phyloP scores from a whole-genome alignment of 2,113 vertebrate species.

The Calyptommatus sinebrachiatus region DNA sequence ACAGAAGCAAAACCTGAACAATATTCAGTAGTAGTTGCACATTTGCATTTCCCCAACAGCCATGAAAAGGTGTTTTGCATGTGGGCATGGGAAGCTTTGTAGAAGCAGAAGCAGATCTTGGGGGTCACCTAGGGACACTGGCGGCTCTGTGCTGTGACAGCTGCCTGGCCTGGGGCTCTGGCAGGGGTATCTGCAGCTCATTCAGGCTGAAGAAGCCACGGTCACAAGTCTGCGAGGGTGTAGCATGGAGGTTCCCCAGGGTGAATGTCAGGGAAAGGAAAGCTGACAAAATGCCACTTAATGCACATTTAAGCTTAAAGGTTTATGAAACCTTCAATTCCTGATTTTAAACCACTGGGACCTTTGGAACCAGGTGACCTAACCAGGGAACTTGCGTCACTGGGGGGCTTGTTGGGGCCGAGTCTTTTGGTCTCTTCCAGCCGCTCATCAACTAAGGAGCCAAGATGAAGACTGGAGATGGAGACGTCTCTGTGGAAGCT shows the following conservation, averaged over 20 bases:
- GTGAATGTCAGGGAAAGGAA: not conserved
- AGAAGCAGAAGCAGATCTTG: not conserved
- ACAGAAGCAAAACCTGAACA: conserved; percentile 18
- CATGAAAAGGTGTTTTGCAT: not conserved
- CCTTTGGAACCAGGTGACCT: conserved; percentile 24
- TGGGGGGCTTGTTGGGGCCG: not conserved
- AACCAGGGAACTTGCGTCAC: not conserved
- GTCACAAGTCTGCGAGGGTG: not conserved
- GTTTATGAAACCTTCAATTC: not conserved
- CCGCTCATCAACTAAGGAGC: not conserved
- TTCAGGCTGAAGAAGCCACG: not conserved
- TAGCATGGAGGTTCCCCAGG: not conserved
- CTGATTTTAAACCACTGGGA: not conserved
- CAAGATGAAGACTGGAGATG: too few species aligned
- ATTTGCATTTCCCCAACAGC: not conserved
- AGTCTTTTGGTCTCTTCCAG: not conserved
- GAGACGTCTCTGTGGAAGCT: too few species aligned
- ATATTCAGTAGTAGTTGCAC: too few species aligned
- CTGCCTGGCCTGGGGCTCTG: conserved; percentile 2
- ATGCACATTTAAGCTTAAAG: not conserved
- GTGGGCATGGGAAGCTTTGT: conserved; percentile 2
- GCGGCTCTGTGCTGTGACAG: not conserved
- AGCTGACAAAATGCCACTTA: not conserved
- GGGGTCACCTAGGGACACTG: not conserved
- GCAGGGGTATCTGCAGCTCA: not conserved